Evolutionary conservation across 2,797 vertebrate genomes (phyloP).

Genomic region (Scarus forsteni): DNA sequence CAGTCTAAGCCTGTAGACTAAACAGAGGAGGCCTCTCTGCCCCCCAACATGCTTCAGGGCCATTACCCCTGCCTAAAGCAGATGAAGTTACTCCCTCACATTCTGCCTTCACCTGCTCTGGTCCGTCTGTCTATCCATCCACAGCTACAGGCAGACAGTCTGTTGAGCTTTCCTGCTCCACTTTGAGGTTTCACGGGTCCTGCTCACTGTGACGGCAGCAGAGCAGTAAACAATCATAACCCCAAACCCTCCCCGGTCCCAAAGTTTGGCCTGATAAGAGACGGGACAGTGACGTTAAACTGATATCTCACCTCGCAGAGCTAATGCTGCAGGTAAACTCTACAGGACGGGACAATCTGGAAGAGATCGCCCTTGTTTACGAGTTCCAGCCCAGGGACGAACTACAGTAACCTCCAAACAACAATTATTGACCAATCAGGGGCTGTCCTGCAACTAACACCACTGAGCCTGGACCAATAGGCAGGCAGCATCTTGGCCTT

Average conservation of each 20-base stretch:
- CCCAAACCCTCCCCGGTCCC: constrained; percentile 7
- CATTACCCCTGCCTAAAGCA: constrained; percentile 32
- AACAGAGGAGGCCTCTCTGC: constrained; percentile 26
- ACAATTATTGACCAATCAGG: constrained; percentile 49
- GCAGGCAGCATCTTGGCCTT: background rate
- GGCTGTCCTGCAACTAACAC: constrained; percentile 20
- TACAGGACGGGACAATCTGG: constrained; percentile 6
- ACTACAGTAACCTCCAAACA: constrained; percentile 54
- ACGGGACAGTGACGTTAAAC: constrained; percentile 53
- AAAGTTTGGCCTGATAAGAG: constrained; percentile 67
- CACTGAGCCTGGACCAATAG: constrained; percentile 55
- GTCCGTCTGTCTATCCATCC: too few relatives aligned
- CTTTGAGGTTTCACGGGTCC: constrained; percentile 14
- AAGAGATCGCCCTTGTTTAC: constrained; percentile 17
- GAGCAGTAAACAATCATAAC: constrained; percentile 53
- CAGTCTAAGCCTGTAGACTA: constrained; percentile 18
- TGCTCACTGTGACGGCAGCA: constrained; percentile 38
- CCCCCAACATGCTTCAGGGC: constrained; percentile 41
- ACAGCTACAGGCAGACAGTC: constrained; percentile 22
- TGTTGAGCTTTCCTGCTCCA: constrained; percentile 12
- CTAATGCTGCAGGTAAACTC: constrained; percentile 8
- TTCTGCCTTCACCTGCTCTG: constrained; percentile 77
- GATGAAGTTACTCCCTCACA: constrained; percentile 67
- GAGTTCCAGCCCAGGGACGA: constrained; percentile 40
- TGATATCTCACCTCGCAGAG: constrained; percentile 6